Percentiles rank a stretch among this genome's conserved stretches.
phyloP scores from a whole-genome alignment of 2,113 vertebrate species.

The Stigmatopora argus region DNA sequence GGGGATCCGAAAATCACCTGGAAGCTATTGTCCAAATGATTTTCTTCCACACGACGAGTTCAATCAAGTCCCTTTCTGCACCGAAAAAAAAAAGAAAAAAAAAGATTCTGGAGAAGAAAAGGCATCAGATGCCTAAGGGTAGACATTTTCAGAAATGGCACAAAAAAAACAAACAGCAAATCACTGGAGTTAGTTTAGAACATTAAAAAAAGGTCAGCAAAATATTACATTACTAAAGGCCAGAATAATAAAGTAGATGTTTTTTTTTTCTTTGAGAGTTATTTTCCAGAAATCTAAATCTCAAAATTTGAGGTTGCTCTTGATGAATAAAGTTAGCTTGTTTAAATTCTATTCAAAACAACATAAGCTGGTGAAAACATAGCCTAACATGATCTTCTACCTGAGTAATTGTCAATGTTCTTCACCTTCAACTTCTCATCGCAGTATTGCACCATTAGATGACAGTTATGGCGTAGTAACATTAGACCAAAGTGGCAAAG shows the following conservation, averaged over 20 bases:
- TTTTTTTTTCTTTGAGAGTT: too few relatives aligned
- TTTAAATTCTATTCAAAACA: too few relatives aligned
- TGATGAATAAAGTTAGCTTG: too few relatives aligned
- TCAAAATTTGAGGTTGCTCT: too few relatives aligned
- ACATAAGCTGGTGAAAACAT: neutral
- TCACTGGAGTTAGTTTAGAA: neutral
- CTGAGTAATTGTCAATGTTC: slow-evolving; percentile 30
- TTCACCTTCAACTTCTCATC: slow-evolving; percentile 40
- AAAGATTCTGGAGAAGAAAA: neutral
- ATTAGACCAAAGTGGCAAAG: slow-evolving; percentile 33
- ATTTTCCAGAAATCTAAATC: too few relatives aligned
- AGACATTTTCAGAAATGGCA: neutral
- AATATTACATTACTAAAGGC: neutral
- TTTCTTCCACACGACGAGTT: neutral
- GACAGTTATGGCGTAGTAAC: slow-evolving; percentile 36
- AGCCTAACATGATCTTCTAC: slow-evolving; percentile 3
- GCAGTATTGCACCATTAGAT: slow-evolving; percentile 27
- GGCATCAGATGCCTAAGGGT: neutral
- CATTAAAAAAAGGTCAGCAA: neutral
- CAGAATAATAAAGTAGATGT: neutral
- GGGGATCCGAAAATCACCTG: neutral
- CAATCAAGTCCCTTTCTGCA: neutral
- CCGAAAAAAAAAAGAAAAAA: neutral
- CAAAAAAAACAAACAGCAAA: neutral
- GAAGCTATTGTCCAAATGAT: neutral